phyloP scores from a whole-genome alignment of 2,797 vertebrate species.

The Neoniphon sammara region DNA sequence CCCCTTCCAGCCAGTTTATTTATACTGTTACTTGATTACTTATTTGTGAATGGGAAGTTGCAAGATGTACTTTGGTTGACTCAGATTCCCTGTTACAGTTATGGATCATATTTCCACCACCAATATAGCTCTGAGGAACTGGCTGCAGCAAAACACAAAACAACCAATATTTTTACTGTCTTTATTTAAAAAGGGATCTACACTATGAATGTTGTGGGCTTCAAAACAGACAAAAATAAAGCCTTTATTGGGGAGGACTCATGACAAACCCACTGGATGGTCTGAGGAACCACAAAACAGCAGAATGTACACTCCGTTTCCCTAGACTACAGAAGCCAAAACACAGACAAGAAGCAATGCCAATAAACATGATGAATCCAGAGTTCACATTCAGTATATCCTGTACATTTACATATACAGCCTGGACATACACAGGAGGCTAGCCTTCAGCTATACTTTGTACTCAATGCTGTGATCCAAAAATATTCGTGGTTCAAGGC shows the following conservation, averaged over 20 bases:
- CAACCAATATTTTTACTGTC: slow-evolving; percentile 25
- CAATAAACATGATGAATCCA: slow-evolving; percentile 46
- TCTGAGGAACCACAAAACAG: slow-evolving; percentile 31
- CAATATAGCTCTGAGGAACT: not conserved
- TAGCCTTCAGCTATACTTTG: slow-evolving; percentile 43
- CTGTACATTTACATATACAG: slow-evolving; percentile 65
- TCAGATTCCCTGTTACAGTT: no score
- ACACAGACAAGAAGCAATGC: slow-evolving; percentile 45
- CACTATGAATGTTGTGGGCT: slow-evolving; percentile 54
- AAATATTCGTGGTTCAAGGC: slow-evolving; percentile 41
- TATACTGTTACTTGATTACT: no score
- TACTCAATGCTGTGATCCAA: slow-evolving; percentile 57
- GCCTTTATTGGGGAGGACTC: slow-evolving; percentile 30
- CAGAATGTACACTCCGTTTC: slow-evolving; percentile 3
- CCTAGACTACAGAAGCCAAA: slow-evolving; percentile 50
- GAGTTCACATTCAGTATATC: slow-evolving; percentile 65
- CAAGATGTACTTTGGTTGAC: no score
- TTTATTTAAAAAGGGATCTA: slow-evolving; percentile 69
- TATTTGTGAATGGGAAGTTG: no score
- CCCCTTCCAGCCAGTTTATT: no score
- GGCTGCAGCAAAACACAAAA: slow-evolving; percentile 11
- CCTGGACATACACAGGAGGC: slow-evolving; percentile 34
- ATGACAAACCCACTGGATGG: slow-evolving; percentile 45
- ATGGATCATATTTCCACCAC: no score
- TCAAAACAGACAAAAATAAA: slow-evolving; percentile 60